Base-by-base conservation (phyloP, 2,888 invertebrate species). In the Perizoma affinitatum region DNA sequence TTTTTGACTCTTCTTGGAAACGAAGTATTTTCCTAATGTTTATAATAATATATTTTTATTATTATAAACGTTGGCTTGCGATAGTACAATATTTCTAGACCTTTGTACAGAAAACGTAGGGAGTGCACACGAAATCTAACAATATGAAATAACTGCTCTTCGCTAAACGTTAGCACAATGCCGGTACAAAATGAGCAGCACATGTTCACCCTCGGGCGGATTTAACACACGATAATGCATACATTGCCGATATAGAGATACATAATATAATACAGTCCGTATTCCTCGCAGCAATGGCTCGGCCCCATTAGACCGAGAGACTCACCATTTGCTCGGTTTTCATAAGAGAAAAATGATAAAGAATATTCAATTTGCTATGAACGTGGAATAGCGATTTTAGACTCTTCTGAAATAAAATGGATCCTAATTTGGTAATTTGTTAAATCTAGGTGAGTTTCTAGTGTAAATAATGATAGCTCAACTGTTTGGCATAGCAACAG, bases 191-290 rank as follows among this genome's bases (percentile, higher is more conserved):
- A 62, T 62, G 62, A 62, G 51, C 54, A 58, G 58, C 62, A 62
- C 58, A 55, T 58, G 62, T 58, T 58, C 51, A 11, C 48, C 61
- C 43, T 34, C 51, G 36, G 58, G 62, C 62, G 50, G 54, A 54
- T 58, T 62, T 62, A 54, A 56, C 60, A 58, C 54, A 63, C 43
- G 60, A 54, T 62, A 59, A 63, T 66, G 63, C 61, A 63, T 58
- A 59, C 61, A 61, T 54, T 58, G 57, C 54, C 43, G 61, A 48
- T 61, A 58, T 53, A 61, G 49, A 55, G 41, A 42, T 47, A 8
- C 43, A 44, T 46, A 53, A 54, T 43, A 58, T 46, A 60, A 54
- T 38, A 59, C 56, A 59, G 59, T 48, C 42, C 48, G 41, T 49
- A 49, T 58, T 51, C 57, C 62, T 48, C 55, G 57, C 60, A 60